These are phyloP conservation scores for Zeuzera pyrina DNA, from an alignment of 2,888 invertebrate species.

Conservation along the genomic window DNA sequence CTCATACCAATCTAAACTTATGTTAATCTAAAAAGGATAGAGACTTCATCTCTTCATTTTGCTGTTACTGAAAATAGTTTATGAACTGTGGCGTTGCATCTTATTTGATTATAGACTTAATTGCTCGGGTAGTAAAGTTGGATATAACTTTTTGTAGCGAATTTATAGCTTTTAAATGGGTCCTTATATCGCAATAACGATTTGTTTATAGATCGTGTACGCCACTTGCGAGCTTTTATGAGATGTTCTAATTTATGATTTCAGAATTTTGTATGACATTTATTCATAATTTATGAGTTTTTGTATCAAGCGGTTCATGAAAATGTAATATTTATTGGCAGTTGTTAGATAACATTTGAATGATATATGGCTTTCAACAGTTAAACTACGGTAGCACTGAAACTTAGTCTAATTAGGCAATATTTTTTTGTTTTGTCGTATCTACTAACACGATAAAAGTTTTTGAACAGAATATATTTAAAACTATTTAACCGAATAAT, in stretches of 20 bases:
- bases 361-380: too few species aligned
- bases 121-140: constrained; percentile 14
- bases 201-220: constrained; percentile 60
- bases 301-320: too few species aligned
- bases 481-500: too few species aligned
- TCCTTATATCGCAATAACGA: constrained; percentile 72
- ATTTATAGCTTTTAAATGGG: constrained; percentile 69
- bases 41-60: constrained; percentile 46
- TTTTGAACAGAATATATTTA: too few species aligned
- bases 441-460: too few species aligned
- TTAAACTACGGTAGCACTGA: too few species aligned
- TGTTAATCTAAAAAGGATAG: constrained; percentile 28
- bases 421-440: too few species aligned
- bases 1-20: constrained; percentile 22
- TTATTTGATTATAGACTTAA: constrained; percentile 30
- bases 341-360: too few species aligned
- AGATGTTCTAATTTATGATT: constrained; percentile 43
- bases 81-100: constrained; percentile 39
- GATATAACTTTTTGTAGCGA: constrained; percentile 19
- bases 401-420: too few species aligned
- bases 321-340: too few species aligned
- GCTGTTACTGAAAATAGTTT: constrained; percentile 68
- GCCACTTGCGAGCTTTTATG: constrained; percentile 39
- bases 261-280: constrained; percentile 24
- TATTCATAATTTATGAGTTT: too few species aligned